A percentile compares a stretch with the other conserved stretches of the same genome.
These are phyloP conservation scores for Sebastes taczanowskii DNA, from an alignment of 2,797 vertebrate species.

Conservation along the genomic window DNA sequence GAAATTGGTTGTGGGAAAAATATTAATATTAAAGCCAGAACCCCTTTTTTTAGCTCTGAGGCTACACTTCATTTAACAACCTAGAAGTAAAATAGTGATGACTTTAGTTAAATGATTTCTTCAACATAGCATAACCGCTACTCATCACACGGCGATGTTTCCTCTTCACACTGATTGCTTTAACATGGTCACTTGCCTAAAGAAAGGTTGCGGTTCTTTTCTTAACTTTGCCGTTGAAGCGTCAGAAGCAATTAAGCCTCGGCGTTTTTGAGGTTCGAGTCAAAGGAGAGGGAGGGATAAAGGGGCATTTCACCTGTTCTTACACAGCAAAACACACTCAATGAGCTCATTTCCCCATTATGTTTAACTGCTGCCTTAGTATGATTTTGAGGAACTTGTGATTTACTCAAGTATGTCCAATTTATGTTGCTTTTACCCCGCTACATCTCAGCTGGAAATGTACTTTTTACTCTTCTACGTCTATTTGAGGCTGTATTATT, in stretches of 20 bases:
- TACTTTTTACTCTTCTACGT: neutral
- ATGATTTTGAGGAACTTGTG: rapidly evolving
- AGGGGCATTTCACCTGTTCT: neutral
- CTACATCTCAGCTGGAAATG: neutral
- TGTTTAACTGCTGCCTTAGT: neutral
- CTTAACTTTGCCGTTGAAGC: slow-evolving; percentile 29
- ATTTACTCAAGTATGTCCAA: neutral
- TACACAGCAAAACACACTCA: neutral
- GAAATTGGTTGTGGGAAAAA: neutral
- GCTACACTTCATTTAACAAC: slow-evolving; percentile 30
- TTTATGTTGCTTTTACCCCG: neutral
- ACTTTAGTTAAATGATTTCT: slow-evolving; percentile 25
- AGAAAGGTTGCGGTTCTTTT: slow-evolving; percentile 42
- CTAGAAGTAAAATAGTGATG: slow-evolving; percentile 25
- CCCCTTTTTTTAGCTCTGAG: neutral
- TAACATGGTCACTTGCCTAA: slow-evolving; percentile 31
- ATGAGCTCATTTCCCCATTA: neutral
- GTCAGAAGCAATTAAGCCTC: slow-evolving; percentile 50
- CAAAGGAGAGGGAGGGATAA: slow-evolving; percentile 13
- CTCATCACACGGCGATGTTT: slow-evolving; percentile 28
- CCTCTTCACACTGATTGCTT: slow-evolving; percentile 35
- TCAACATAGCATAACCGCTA: neutral
- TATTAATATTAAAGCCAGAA: neutral
- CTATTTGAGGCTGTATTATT: neutral
- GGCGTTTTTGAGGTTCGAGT: slow-evolving; percentile 29